Conservation (phyloP, 2,797 vertebrate species). For the Protosalanx chinensis region DNA sequence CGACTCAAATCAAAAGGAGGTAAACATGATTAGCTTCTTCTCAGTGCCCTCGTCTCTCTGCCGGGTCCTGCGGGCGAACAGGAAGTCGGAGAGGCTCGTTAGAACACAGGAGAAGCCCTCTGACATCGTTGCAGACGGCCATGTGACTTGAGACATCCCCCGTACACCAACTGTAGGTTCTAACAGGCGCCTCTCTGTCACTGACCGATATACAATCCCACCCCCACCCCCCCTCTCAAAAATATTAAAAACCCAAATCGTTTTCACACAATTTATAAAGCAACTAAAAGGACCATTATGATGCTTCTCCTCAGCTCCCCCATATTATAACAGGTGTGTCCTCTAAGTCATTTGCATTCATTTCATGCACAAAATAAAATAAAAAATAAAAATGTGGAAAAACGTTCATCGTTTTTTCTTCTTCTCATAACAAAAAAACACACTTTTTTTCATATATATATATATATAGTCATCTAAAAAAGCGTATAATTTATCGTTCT, state of each 20-base stretch:
- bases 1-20: neutral
- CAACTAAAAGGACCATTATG: constrained; percentile 29
- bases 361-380: constrained; percentile 84
- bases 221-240: constrained; percentile 11
- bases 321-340: constrained; percentile 67
- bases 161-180: neutral
- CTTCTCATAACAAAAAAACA: neutral
- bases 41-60: neutral
- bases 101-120: constrained; percentile 3
- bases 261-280: constrained; percentile 27
- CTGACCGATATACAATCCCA: constrained; percentile 8
- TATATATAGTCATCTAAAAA: constrained; percentile 84
- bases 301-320: constrained; percentile 60
- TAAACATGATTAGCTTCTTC: neutral
- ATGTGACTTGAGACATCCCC: constrained; percentile 11
- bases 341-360: constrained; percentile 72
- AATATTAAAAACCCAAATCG: constrained; percentile 21
- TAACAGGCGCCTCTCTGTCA: constrained; percentile 9
- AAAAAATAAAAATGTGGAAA: constrained; percentile 45
- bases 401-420: too few species aligned
- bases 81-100: constrained; percentile 1
- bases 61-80: constrained; percentile 17
- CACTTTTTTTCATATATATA: constrained; percentile 69
- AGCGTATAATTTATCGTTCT: constrained; percentile 70
- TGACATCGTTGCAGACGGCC: neutral